A percentile compares a stretch with the other conserved stretches of the same genome.
These are phyloP conservation scores for Phoenicopterus ruber DNA, from an alignment of 2,113 vertebrate genomes.

Conservation along the genomic window DNA sequence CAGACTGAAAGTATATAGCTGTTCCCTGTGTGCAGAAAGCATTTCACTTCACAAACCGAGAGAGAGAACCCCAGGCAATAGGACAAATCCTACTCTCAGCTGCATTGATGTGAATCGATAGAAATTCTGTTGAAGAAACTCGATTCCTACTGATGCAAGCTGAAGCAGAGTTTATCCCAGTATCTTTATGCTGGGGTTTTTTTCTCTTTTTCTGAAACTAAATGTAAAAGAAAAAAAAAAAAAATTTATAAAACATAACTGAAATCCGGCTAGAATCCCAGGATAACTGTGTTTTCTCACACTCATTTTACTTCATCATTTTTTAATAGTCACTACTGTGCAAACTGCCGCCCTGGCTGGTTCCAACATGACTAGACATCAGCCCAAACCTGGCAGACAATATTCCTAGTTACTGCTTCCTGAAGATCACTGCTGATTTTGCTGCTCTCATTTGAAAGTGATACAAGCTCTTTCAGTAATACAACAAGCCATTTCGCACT, in stretches of 20 bases:
- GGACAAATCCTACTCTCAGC: background rate
- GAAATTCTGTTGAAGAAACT: background rate
- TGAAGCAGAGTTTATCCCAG: background rate
- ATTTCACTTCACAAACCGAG: background rate
- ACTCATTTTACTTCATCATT: background rate
- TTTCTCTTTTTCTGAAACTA: background rate
- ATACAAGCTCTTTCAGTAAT: background rate
- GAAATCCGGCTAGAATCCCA: background rate
- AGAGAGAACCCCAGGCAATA: background rate
- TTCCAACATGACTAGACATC: conserved; percentile 26
- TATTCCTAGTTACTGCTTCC: background rate
- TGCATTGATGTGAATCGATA: background rate
- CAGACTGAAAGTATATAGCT: background rate
- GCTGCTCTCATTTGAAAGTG: background rate
- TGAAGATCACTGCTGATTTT: background rate
- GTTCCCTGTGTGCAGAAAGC: background rate
- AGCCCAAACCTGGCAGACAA: background rate
- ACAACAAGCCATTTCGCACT: background rate
- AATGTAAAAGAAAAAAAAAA: background rate
- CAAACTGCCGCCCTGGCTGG: background rate
- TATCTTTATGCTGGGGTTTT: background rate
- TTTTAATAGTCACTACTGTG: background rate
- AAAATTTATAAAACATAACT: background rate
- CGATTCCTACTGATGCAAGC: background rate
- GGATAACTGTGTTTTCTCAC: background rate